These are phyloP conservation scores for Arbacia lixula DNA, from an alignment of 53 echinoderm and acorn worm genomes.

Conservation along the genomic window DNA sequence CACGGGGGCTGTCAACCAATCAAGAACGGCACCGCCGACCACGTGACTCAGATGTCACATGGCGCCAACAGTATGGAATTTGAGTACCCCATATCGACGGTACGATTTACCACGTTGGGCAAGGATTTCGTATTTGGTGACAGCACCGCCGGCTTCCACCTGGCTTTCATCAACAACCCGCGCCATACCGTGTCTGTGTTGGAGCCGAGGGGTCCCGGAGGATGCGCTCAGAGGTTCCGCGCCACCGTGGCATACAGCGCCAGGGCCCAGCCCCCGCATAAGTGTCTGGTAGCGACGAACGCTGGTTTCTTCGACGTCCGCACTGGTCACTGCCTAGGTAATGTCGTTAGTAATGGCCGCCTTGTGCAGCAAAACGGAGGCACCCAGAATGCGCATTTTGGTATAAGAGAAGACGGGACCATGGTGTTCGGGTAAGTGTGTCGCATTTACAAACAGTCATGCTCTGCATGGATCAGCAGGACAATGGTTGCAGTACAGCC, in stretches of 20 bases:
- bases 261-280: conserved; percentile 58
- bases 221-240: conserved; percentile 62
- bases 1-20: too few relatives aligned
- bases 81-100: too few relatives aligned
- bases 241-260: conserved; percentile 57
- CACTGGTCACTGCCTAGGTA: conserved; percentile 81
- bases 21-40: too few relatives aligned
- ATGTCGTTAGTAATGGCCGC: conserved; percentile 74
- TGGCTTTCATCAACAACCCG: too few relatives aligned
- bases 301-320: conserved; percentile 85
- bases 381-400: conserved; percentile 91
- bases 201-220: conserved; percentile 66
- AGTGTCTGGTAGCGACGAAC: conserved; percentile 74
- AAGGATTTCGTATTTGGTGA: too few relatives aligned
- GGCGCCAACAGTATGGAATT: too few relatives aligned
- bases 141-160: too few relatives aligned
- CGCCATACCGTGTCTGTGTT: conserved; percentile 76
- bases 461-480: too few relatives aligned
- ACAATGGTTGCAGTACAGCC: too few relatives aligned
- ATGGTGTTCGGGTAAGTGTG: conserved; percentile 88
- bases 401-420: conserved; percentile 75
- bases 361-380: conserved; percentile 66
- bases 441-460: too few relatives aligned
- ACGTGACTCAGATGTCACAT: too few relatives aligned
- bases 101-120: too few relatives aligned